Base-by-base conservation (phyloP, 1,140 invertebrate genomes). In the Orussus abietinus region DNA sequence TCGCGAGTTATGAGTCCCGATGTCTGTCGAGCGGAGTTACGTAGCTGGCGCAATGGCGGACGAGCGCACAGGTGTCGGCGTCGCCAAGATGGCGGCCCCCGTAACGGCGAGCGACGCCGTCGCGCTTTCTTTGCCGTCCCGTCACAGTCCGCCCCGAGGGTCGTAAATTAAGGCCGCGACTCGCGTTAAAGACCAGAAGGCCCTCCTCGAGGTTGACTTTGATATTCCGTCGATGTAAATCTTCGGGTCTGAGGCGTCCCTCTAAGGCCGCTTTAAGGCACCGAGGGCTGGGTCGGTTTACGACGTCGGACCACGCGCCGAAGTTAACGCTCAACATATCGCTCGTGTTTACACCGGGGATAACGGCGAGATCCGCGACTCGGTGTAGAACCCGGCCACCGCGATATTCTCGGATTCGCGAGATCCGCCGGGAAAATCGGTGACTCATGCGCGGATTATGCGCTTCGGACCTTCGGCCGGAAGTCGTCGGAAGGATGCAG, bases 151-250 rank as follows among this genome's bases (percentile, higher is more conserved):
- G 6, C n/a, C 22, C n/a, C n/a, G n/a, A n/a, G 22, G 6, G 6
- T 25, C 22, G 22, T 25, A 25, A 25, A 25, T 25, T 25, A 25
- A n/a, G n/a, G n/a, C n/a, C n/a, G n/a, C n/a, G n/a, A 7, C 22
- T 25, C 22, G 22, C 22, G 22, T n/a, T 25, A 25, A 25, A 25
- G 22, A 25, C 22, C 22, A 25, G 22, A 25, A 25, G 22, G 6
- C 22, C 22, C 22, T n/a, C 6, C 22, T n/a, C n/a, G n/a, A 25
- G 22, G 22, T n/a, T n/a, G 22, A 25, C 22, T 25, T 25, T 25
- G 22, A 25, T 25, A 25, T 25, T 25, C 22, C 22, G 22, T 25
- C 22, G 22, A 25, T 25, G 22, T 25, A 25, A 25, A 25, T 25
- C 22, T 25, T 25, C 22, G 22, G 22, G 22, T 25, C n/a, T 25